Conservation (phyloP, 2,888 invertebrate species). For the Hermaeophaga mercurialis region DNA sequence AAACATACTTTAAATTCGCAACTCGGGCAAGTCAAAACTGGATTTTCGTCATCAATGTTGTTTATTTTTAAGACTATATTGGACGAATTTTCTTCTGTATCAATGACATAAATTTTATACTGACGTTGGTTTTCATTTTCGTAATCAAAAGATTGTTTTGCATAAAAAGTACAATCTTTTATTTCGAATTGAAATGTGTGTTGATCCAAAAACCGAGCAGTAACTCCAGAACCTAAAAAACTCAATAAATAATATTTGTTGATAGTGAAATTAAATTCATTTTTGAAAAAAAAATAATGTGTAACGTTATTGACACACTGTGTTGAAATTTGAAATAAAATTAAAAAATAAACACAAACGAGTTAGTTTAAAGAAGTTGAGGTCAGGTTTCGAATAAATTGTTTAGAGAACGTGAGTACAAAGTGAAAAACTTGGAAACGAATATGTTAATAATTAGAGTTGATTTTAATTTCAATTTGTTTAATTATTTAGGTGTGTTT, state of each 20-base stretch:
- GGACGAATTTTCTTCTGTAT: neutral
- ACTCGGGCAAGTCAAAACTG: neutral
- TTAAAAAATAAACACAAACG: no score
- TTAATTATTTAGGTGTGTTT: no score
- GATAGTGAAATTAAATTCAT: no score
- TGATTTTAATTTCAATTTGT: no score
- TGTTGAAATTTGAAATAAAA: no score
- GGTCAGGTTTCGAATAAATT: no score
- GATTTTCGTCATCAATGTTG: conserved; percentile 22
- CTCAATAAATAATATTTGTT: neutral
- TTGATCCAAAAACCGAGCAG: neutral
- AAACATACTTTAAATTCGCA: conserved; percentile 18
- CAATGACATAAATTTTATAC: neutral
- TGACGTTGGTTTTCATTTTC: conserved; percentile 9
- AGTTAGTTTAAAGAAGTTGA: no score
- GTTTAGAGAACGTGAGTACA: no score
- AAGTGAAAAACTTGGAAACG: no score
- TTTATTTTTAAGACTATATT: neutral
- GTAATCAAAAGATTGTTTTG: conserved; percentile 20
- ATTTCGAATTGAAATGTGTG: neutral
- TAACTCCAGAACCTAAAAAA: neutral
- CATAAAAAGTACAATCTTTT: conserved; percentile 7
- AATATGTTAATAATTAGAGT: no score
- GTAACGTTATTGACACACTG: no score
- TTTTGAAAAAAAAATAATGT: no score